Percentiles rank a stretch among this genome's conserved stretches.
phyloP scores from a whole-genome alignment of 2,113 vertebrate genomes.

The Platysternon megacephalum region DNA sequence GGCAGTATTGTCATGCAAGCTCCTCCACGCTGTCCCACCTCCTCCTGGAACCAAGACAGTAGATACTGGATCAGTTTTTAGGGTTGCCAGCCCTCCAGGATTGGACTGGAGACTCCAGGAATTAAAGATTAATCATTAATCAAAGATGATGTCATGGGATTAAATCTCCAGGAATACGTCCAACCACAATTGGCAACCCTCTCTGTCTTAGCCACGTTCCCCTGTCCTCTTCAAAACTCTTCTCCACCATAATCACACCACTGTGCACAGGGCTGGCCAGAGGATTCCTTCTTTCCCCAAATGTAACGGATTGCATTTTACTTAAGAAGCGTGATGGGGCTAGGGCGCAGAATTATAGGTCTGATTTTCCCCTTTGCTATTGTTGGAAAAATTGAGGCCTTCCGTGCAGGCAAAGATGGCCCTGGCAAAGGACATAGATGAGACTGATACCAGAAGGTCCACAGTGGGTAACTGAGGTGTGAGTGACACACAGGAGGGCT shows the following conservation, averaged over 20 bases:
- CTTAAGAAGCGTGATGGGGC: too few relatives aligned
- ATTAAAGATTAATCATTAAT: too few relatives aligned
- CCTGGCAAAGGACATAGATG: not conserved
- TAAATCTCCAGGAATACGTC: too few relatives aligned
- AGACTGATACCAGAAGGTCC: not conserved
- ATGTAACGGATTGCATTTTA: fast-evolving
- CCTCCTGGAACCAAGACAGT: not conserved
- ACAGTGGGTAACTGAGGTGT: not conserved
- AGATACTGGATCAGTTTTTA: not conserved
- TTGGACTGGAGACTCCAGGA: too few relatives aligned
- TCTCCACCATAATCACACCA: not conserved
- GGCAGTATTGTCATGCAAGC: not conserved
- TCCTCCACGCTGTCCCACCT: not conserved
- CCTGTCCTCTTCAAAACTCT: not conserved
- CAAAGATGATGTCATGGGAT: too few relatives aligned
- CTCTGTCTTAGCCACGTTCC: not conserved
- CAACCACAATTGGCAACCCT: too few relatives aligned
- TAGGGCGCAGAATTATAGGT: not conserved
- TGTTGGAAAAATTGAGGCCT: fast-evolving
- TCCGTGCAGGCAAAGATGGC: not conserved
- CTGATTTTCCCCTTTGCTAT: not conserved
- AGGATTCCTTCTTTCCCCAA: not conserved
- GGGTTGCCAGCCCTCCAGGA: too few relatives aligned
- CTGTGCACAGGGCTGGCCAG: not conserved
- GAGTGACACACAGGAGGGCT: not conserved